These are phyloP conservation scores for Leuctra nigra DNA, from an alignment of 2,888 invertebrate genomes.

Conservation along the genomic window DNA sequence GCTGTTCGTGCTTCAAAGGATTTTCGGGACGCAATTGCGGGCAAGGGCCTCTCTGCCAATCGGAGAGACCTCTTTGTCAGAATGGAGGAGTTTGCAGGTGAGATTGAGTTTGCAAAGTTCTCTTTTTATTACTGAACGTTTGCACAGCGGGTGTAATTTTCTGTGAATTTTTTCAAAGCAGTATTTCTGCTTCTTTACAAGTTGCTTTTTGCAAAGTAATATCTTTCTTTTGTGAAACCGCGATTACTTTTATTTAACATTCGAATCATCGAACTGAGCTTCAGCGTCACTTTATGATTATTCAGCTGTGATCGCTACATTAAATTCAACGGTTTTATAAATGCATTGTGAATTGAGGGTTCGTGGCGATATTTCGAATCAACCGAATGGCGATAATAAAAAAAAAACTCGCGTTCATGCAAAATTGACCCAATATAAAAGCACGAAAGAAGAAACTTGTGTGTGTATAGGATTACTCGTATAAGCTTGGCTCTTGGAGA, in stretches of 20 bases:
- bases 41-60: constrained; percentile 70
- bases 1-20: constrained; percentile 73
- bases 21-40: constrained; percentile 75
- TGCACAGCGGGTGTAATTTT: no score
- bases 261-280: not conserved
- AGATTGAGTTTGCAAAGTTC: constrained; percentile 31
- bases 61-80: constrained; percentile 60
- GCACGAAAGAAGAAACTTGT: not conserved
- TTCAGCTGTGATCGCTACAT: constrained; percentile 7
- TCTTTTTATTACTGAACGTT: no score
- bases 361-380: not conserved
- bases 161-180: no score
- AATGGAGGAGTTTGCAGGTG: constrained; percentile 85
- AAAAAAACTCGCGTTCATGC: not conserved
- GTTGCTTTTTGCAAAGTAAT: no score
- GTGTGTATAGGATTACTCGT: not conserved
- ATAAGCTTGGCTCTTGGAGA: constrained; percentile 29
- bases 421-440: not conserved
- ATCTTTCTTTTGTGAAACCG: no score
- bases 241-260: not conserved
- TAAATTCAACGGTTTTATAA: constrained; percentile 8
- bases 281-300: not conserved
- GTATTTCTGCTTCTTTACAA: no score
- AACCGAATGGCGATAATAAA: not conserved
- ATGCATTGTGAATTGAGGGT: not conserved